phyloP scores from a whole-genome alignment of 2,113 vertebrate species.

The Lepisosteus oculatus region DNA sequence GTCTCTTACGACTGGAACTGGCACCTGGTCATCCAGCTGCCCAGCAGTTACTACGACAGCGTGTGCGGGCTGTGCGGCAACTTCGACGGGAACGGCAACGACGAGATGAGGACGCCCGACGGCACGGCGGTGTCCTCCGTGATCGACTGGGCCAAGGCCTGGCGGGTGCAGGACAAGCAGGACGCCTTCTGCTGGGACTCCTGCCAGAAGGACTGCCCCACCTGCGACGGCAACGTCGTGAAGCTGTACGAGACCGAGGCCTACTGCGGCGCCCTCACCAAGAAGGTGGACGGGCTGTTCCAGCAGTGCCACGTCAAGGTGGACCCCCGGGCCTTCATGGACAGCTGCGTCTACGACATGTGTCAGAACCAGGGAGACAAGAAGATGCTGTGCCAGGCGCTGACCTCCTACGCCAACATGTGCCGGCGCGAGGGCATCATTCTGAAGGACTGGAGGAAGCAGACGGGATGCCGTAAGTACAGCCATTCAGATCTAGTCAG shows the following conservation, averaged over 20 bases:
- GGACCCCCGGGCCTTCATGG: constrained; percentile 51
- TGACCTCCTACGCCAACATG: constrained; percentile 52
- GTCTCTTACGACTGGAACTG: constrained; percentile 65
- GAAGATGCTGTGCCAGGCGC: constrained; percentile 54
- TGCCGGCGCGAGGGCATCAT: constrained; percentile 59
- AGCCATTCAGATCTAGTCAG: background rate
- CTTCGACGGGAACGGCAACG: constrained; percentile 45
- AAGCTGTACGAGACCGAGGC: constrained; percentile 46
- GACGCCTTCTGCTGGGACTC: constrained; percentile 48
- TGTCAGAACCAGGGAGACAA: constrained; percentile 60
- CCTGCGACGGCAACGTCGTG: constrained; percentile 30
- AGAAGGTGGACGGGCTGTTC: constrained; percentile 48
- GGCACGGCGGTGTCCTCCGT: constrained; percentile 33
- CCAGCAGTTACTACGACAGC: constrained; percentile 53
- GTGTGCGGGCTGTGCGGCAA: constrained; percentile 80
- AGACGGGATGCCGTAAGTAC: constrained; percentile 67
- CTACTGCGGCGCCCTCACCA: constrained; percentile 59
- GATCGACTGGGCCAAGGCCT: constrained; percentile 58
- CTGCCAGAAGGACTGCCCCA: constrained; percentile 48
- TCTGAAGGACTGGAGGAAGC: constrained; percentile 61
- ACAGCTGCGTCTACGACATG: constrained; percentile 61
- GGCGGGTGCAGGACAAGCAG: constrained; percentile 54
- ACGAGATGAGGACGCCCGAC: constrained; percentile 54
- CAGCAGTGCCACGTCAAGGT: constrained; percentile 49
- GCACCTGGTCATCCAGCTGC: constrained; percentile 43